A percentile compares a stretch with the other conserved stretches of the same genome.
Evolutionary conservation across 2,113 vertebrate genomes (phyloP).

Genomic region (Rattus rattus): DNA sequence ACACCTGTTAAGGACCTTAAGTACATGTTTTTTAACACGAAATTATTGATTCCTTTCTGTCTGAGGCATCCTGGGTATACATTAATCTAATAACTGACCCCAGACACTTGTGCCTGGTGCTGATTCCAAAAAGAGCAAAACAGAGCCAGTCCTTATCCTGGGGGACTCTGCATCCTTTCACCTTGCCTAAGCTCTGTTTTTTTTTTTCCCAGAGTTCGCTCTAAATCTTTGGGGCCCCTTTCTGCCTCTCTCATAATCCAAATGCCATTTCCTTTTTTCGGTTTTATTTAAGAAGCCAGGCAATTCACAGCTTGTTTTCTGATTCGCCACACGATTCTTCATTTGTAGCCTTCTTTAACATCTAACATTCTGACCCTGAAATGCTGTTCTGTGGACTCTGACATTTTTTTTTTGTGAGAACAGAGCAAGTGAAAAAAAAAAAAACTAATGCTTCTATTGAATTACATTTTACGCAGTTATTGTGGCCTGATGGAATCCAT

Average conservation of each 20-base stretch:
- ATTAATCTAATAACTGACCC: neutral
- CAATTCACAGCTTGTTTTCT: slow-evolving; percentile 2
- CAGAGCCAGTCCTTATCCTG: neutral
- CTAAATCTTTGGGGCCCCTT: neutral
- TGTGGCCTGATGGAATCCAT: slow-evolving; percentile 34
- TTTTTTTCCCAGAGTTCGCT: neutral
- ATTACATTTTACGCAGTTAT: slow-evolving; percentile 34
- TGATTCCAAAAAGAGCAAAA: neutral
- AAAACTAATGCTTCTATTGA: slow-evolving; percentile 11
- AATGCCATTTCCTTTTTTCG: neutral
- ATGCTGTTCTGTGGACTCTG: neutral
- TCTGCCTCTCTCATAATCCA: neutral
- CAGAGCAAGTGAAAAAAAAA: neutral
- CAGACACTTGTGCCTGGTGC: neutral
- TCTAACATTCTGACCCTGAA: slow-evolving; percentile 22
- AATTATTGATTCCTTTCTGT: neutral
- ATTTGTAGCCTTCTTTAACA: neutral
- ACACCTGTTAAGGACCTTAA: neutral
- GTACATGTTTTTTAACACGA: neutral
- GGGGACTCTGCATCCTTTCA: neutral
- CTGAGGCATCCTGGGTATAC: neutral
- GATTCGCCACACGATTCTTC: neutral
- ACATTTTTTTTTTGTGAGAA: neutral
- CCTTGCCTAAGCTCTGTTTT: neutral
- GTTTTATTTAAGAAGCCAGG: neutral